phyloP scores from a whole-genome alignment of 2,888 invertebrate genomes.

The Phymatocera aterrima region DNA sequence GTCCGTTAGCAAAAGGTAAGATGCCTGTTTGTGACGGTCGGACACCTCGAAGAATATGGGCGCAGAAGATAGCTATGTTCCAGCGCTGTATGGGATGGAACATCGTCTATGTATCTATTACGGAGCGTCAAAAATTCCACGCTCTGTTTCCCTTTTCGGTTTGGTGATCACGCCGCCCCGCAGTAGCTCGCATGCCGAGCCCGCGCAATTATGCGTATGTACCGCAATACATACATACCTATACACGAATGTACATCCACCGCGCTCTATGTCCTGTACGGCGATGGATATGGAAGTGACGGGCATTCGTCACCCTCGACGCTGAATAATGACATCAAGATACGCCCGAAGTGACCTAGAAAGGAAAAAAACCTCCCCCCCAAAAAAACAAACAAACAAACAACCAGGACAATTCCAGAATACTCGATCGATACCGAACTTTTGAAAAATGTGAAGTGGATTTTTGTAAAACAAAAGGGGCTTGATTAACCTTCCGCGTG shows the following conservation, averaged over 20 bases:
- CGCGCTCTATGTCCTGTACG: no score
- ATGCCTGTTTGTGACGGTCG: background rate
- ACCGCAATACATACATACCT: background rate
- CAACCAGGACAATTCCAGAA: no score
- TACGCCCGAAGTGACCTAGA: no score
- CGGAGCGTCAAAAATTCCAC: conserved; percentile 8
- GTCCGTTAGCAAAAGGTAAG: background rate
- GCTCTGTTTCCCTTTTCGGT: conserved; percentile 9
- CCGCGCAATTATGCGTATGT: conserved; percentile 23
- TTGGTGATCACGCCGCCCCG: conserved; percentile 3
- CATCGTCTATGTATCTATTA: conserved; percentile 10
- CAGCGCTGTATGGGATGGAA: background rate
- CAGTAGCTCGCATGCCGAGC: background rate
- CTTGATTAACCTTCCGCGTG: no score
- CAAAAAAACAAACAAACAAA: no score
- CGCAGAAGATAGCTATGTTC: background rate
- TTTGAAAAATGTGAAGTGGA: no score
- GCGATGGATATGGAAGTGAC: no score
- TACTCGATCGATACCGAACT: no score
- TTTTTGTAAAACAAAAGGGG: no score
- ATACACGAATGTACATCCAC: background rate
- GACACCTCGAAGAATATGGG: background rate
- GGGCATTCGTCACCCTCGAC: no score
- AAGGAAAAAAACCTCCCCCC: no score
- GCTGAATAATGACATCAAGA: no score